Conservation (phyloP, 2,797 vertebrate species). For the Lacerta agilis region DNA sequence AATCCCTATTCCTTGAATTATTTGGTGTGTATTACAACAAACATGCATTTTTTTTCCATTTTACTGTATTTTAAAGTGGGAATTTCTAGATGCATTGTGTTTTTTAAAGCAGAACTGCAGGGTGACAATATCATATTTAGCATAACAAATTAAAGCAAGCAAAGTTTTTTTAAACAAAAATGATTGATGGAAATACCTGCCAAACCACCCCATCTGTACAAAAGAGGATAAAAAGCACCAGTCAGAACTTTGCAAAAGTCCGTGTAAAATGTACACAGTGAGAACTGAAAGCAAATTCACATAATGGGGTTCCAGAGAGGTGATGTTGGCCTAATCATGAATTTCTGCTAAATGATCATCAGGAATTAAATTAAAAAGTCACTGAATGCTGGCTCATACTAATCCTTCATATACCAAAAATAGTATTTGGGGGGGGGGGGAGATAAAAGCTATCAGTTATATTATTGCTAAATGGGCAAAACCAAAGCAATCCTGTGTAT, state of each 20-base stretch:
- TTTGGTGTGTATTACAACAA: constrained; percentile 58
- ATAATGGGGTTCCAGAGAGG: background rate
- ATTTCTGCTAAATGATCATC: background rate
- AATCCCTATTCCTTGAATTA: constrained; percentile 59
- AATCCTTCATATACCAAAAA: background rate
- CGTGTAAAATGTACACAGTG: background rate
- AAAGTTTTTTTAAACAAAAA: constrained; percentile 45
- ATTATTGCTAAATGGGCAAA: background rate
- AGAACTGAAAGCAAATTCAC: no score
- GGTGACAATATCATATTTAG: constrained; percentile 43
- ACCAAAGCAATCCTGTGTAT: background rate
- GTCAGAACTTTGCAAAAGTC: background rate
- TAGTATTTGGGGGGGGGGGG: no score
- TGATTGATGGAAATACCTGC: constrained; percentile 7
- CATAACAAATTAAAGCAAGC: constrained; percentile 48
- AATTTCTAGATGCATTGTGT: background rate
- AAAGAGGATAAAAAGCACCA: background rate
- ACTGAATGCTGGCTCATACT: background rate
- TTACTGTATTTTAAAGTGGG: constrained; percentile 65
- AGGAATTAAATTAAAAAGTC: background rate
- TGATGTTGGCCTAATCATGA: background rate
- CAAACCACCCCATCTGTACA: background rate
- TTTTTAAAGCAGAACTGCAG: constrained; percentile 36
- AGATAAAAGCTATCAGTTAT: no score
- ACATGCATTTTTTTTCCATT: constrained; percentile 40